Percentiles rank a stretch among this genome's conserved stretches.
phyloP scores from a whole-genome alignment of 2,888 invertebrate species.

The Smittia aterrima region DNA sequence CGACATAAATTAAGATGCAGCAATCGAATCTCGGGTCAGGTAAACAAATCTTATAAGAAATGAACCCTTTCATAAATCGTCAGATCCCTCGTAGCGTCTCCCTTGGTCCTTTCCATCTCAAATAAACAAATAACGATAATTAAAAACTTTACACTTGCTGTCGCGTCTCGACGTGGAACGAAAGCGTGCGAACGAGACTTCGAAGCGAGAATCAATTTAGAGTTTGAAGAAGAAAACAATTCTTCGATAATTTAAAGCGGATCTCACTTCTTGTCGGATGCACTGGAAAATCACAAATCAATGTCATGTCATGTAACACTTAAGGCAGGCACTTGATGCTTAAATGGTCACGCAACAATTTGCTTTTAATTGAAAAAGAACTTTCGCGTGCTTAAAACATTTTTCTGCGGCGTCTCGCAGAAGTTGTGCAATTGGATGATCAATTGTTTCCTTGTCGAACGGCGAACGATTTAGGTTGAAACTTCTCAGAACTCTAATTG shows the following conservation, averaged over 20 bases:
- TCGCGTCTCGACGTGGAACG: too few relatives aligned
- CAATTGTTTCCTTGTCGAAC: background rate
- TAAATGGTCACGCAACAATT: background rate
- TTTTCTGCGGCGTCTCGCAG: background rate
- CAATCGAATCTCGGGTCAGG: background rate
- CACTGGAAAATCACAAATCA: background rate
- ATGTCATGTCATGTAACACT: conserved; percentile 21
- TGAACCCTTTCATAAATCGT: background rate
- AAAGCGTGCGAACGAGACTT: too few relatives aligned
- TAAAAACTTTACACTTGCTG: background rate
- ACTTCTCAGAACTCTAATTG: too few relatives aligned
- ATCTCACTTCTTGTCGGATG: too few relatives aligned
- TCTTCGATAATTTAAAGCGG: too few relatives aligned
- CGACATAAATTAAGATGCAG: conserved; percentile 5
- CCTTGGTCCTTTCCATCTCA: background rate
- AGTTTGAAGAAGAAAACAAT: too few relatives aligned
- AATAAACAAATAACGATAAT: background rate
- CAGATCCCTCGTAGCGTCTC: background rate
- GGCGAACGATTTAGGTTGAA: too few relatives aligned
- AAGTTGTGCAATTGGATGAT: background rate
- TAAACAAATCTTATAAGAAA: background rate
- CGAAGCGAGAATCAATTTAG: too few relatives aligned
- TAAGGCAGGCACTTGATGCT: background rate
- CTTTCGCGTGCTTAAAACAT: background rate
- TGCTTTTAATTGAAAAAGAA: background rate